A percentile compares a stretch with the other conserved stretches of the same genome.
Conservation (phyloP, 2,797 vertebrate genomes). For the Sebastes cheni region DNA sequence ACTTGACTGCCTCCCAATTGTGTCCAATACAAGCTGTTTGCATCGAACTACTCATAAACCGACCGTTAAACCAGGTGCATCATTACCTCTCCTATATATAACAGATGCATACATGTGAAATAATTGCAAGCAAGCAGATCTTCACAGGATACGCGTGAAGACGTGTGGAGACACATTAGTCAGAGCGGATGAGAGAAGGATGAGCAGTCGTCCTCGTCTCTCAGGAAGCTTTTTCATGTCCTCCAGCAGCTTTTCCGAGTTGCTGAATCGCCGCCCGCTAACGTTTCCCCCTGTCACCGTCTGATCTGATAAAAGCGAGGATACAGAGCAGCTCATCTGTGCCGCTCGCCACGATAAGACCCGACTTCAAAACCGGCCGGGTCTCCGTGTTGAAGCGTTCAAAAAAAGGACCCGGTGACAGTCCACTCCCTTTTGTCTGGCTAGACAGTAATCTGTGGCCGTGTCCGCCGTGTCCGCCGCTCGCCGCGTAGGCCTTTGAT, state of each 20-base stretch:
- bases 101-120: not conserved
- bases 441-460: conserved; percentile 47
- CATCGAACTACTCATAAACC: not conserved
- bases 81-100: not conserved
- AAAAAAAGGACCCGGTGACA: conserved; percentile 6
- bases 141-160: not conserved
- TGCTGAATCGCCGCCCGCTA: conserved; percentile 54
- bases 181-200: not conserved
- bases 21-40: not conserved
- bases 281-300: conserved; percentile 44
- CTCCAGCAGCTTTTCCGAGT: conserved; percentile 50
- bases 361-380: conserved; percentile 26
- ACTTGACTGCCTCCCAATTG: not conserved
- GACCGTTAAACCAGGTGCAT: not conserved
- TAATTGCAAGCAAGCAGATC: conserved; percentile 5
- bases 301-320: conserved; percentile 65
- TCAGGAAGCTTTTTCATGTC: conserved; percentile 53
- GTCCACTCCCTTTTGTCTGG: conserved; percentile 41
- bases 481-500: conserved; percentile 49
- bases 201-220: conserved; percentile 17
- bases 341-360: conserved; percentile 53
- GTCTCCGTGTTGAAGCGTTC: conserved; percentile 16
- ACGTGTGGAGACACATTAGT: not conserved
- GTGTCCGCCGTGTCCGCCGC: not conserved
- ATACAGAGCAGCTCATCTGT: conserved; percentile 48